Evolutionary conservation across 2,797 vertebrate species (phyloP).

Genomic region (Acanthurus lineatus): DNA sequence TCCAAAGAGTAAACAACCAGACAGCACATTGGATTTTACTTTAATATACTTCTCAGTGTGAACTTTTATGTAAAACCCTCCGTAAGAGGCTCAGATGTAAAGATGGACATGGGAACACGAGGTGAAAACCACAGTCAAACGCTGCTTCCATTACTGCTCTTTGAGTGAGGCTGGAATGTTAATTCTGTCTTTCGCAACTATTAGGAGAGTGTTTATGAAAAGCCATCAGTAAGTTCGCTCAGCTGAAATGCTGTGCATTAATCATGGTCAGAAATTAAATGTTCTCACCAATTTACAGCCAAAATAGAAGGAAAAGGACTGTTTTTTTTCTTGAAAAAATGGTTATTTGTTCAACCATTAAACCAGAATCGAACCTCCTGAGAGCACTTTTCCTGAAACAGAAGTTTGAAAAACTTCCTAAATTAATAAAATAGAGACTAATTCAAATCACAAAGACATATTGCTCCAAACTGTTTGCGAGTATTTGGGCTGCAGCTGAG

Average conservation of each 20-base stretch:
- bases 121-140: constrained; percentile 45
- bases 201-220: constrained; percentile 28
- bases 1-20: constrained; percentile 50
- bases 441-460: constrained; percentile 27
- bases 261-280: constrained; percentile 55
- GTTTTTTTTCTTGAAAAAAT: constrained; percentile 42
- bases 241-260: constrained; percentile 30
- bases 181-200: constrained; percentile 43
- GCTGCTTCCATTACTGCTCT: constrained; percentile 53
- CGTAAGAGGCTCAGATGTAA: constrained; percentile 18
- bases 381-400: constrained; percentile 34
- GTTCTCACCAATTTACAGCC: constrained; percentile 15
- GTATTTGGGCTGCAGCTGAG: constrained; percentile 15
- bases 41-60: constrained; percentile 25
- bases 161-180: constrained; percentile 45
- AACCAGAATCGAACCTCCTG: constrained; percentile 21
- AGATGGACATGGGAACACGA: constrained; percentile 25
- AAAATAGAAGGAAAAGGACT: constrained; percentile 18
- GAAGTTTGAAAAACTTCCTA: constrained; percentile 24
- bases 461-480: constrained; percentile 28
- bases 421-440: constrained; percentile 52
- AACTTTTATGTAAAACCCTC: constrained; percentile 44
- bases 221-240: constrained; percentile 21
- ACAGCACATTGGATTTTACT: constrained; percentile 35
- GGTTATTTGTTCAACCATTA: constrained; percentile 37